These are phyloP conservation scores for Trichopria drosophilae DNA, from an alignment of 2,888 invertebrate species.

Conservation along the genomic window DNA sequence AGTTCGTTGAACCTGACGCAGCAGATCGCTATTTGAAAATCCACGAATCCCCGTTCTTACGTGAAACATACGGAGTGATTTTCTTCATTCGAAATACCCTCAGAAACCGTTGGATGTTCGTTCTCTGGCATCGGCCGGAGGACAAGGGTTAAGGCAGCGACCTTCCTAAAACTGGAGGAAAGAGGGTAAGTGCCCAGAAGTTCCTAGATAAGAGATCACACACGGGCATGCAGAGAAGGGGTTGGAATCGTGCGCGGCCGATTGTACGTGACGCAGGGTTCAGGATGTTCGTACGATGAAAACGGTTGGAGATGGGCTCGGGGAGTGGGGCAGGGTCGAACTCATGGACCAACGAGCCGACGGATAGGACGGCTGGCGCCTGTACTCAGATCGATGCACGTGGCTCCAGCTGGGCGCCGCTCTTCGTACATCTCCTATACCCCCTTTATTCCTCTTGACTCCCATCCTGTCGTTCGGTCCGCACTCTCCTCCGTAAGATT, in stretches of 20 bases:
- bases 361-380: constrained; percentile 59
- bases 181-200: too few species aligned
- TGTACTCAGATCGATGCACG: constrained; percentile 58
- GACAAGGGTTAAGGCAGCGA: too few species aligned
- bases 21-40: constrained; percentile 30
- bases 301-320: constrained; percentile 41
- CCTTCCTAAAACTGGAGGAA: constrained; percentile 27
- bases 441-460: constrained; percentile 50
- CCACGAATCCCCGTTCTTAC: too few species aligned
- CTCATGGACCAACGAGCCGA: constrained; percentile 58
- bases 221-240: too few species aligned
- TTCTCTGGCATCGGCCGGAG: too few species aligned
- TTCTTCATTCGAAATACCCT: too few species aligned
- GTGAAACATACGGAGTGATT: too few species aligned
- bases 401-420: constrained; percentile 59
- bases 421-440: constrained; percentile 56
- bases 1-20: constrained; percentile 49
- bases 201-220: too few species aligned
- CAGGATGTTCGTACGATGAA: constrained; percentile 13
- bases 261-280: not conserved
- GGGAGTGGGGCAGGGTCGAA: constrained; percentile 54
- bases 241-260: too few species aligned
- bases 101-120: too few species aligned
- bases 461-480: constrained; percentile 33
- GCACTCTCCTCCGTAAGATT: constrained; percentile 22